Percentiles rank a stretch among this genome's conserved stretches.
phyloP scores from a whole-genome alignment of 2,113 vertebrate genomes.

The Ammospiza caudacuta region DNA sequence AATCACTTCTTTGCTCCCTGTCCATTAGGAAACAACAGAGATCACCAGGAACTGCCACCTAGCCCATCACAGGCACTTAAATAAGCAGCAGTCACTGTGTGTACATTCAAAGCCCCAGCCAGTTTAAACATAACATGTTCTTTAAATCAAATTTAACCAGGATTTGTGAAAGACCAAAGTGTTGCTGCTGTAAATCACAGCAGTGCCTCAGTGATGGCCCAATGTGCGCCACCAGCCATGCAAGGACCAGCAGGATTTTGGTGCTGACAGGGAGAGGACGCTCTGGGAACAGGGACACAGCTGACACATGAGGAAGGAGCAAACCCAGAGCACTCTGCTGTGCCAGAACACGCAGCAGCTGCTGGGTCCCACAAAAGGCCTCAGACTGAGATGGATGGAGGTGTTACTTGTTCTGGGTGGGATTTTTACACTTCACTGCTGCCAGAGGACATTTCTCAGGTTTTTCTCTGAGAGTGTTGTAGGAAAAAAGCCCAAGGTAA shows the following conservation, averaged over 20 bases:
- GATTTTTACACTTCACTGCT: not conserved
- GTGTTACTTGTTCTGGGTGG: not conserved
- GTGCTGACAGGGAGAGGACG: not conserved
- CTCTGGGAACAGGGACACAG: not conserved
- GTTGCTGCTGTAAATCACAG: not conserved
- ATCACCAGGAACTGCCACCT: not conserved
- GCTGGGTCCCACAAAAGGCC: not conserved
- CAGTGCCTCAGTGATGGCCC: not conserved
- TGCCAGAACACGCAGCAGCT: not conserved
- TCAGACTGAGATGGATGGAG: not conserved
- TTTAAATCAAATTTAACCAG: not conserved
- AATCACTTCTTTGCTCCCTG: not conserved
- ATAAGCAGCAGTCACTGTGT: not conserved
- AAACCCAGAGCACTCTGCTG: not conserved
- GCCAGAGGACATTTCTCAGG: not conserved
- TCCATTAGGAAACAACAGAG: not conserved
- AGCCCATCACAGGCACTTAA: not conserved
- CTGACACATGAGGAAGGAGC: not conserved
- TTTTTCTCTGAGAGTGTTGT: not conserved
- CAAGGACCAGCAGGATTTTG: not conserved
- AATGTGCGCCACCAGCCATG: rapidly evolving
- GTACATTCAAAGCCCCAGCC: not conserved
- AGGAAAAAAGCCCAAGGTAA: not conserved
- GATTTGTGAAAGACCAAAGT: not conserved
- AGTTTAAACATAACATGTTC: not conserved